Conservation (phyloP, 1,140 invertebrate genomes). For the Coelopa frigida region DNA sequence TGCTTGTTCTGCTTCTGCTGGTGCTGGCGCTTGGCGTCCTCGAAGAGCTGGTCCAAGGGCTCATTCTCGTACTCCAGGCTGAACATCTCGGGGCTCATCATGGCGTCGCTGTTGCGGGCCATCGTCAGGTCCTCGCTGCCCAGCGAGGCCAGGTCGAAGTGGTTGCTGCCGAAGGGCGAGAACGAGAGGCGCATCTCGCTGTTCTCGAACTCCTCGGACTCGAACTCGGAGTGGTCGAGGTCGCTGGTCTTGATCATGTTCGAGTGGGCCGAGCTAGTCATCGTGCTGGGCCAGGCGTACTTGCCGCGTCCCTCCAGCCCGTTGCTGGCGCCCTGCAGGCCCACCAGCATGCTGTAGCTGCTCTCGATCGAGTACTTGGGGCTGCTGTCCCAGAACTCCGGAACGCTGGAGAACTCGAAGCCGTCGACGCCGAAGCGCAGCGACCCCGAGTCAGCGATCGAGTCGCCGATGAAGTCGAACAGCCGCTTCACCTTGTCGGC, state of each 20-base stretch:
- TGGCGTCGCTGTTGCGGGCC: neutral
- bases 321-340: conserved; percentile 33
- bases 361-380: conserved; percentile 40
- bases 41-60: conserved; percentile 31
- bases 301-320: conserved; percentile 37
- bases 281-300: conserved; percentile 30
- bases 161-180: conserved; percentile 20
- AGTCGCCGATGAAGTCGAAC: conserved; percentile 24
- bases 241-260: conserved; percentile 30
- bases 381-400: conserved; percentile 24
- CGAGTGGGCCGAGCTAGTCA: conserved; percentile 9
- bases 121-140: conserved; percentile 2
- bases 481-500: conserved; percentile 27
- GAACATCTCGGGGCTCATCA: conserved; percentile 18
- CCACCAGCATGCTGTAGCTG: conserved; percentile 39
- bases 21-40: too few relatives aligned
- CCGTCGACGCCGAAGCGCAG: conserved; percentile 35
- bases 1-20: neutral
- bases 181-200: conserved; percentile 30
- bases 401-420: conserved; percentile 30
- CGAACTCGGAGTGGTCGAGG: conserved; percentile 32
- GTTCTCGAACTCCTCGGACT: conserved; percentile 23
- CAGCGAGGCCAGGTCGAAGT: conserved; percentile 10
- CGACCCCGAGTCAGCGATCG: conserved; percentile 11
- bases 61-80: conserved; percentile 29